These are phyloP conservation scores for Ptychadena robeensis DNA, from an alignment of 2,797 vertebrate species.

Conservation along the genomic window DNA sequence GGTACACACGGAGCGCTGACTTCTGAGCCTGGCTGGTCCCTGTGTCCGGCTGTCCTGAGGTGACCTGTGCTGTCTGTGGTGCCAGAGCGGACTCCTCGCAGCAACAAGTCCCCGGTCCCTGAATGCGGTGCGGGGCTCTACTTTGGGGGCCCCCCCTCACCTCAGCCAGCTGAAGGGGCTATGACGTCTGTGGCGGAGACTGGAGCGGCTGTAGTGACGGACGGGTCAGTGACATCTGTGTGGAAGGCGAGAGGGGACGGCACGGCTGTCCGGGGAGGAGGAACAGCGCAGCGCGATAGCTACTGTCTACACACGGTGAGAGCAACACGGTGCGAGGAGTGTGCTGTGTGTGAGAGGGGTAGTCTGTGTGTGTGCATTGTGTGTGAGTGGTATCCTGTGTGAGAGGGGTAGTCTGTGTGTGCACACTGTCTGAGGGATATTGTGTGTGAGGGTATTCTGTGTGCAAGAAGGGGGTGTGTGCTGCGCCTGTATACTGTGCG, in stretches of 20 bases:
- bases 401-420: too few relatives aligned
- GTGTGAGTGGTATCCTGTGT: too few relatives aligned
- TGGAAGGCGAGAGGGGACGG: slow-evolving; percentile 24
- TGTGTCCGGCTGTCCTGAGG: background rate
- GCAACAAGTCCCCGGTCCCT: slow-evolving; percentile 7
- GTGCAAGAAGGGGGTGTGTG: too few relatives aligned
- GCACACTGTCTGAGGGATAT: too few relatives aligned
- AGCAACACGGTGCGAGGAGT: too few relatives aligned
- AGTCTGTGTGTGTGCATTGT: background rate
- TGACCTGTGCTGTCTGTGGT: background rate
- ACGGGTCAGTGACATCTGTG: slow-evolving; percentile 25
- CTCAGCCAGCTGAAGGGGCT: slow-evolving; percentile 20
- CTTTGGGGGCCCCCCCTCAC: slow-evolving; percentile 14
- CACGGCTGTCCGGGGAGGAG: background rate
- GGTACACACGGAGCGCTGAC: background rate
- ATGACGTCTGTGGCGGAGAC: slow-evolving; percentile 41
- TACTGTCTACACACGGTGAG: slow-evolving; percentile 21
- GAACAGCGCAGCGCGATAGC: background rate
- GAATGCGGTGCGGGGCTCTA: slow-evolving; percentile 15
- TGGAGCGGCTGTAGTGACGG: slow-evolving; percentile 24
- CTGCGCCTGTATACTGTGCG: too few relatives aligned
- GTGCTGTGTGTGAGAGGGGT: too few relatives aligned
- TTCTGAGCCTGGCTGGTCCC: background rate
- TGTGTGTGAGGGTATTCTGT: too few relatives aligned
- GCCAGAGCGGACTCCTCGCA: background rate